phyloP scores from a whole-genome alignment of 2,797 vertebrate species.

The Sciurus carolinensis region DNA sequence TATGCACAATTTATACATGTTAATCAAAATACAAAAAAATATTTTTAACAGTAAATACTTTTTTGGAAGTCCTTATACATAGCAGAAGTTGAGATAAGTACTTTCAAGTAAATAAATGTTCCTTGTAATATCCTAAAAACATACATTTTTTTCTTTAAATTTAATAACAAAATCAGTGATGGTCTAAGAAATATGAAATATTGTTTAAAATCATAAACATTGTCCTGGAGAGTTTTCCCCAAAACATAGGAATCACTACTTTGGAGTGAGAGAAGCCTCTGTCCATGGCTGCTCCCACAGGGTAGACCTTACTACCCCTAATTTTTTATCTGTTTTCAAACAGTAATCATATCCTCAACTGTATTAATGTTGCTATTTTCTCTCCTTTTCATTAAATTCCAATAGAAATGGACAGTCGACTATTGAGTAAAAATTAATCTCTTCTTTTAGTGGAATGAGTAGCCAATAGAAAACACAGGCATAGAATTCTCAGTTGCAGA shows the following conservation, averaged over 20 bases:
- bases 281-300: not conserved
- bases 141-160: not conserved
- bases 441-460: not conserved
- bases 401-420: not conserved
- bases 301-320: not conserved
- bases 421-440: not conserved
- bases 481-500: not conserved
- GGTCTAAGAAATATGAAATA: not conserved
- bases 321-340: constrained; percentile 22
- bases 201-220: not conserved
- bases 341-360: not conserved
- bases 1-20: not conserved
- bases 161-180: constrained; percentile 40
- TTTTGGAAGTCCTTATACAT: not conserved
- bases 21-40: constrained; percentile 5
- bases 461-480: not conserved
- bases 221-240: not conserved
- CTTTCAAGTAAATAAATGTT: not conserved
- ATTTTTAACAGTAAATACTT: not conserved
- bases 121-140: constrained; percentile 19
- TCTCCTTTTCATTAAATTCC: constrained; percentile 32
- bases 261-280: not conserved
- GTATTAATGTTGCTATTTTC: not conserved
- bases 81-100: not conserved
- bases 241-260: not conserved